Conservation (phyloP, 2,113 vertebrate species). For the Pardalotus punctatus region DNA sequence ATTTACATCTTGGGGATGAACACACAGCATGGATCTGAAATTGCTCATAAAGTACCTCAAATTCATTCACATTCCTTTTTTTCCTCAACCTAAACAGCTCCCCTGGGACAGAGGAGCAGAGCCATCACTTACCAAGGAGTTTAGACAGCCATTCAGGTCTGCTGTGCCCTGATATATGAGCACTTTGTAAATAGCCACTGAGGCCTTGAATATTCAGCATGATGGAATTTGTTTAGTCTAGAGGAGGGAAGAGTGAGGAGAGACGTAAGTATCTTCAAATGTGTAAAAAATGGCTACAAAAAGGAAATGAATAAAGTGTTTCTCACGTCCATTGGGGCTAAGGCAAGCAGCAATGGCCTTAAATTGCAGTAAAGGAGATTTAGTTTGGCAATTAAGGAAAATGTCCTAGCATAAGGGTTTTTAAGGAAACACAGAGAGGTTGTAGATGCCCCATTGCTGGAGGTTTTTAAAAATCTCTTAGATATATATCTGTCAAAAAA, state of each 20-base stretch:
- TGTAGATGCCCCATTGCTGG: accelerated
- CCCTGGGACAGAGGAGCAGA: neutral
- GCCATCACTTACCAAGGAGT: neutral
- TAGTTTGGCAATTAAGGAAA: neutral
- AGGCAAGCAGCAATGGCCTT: neutral
- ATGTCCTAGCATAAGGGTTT: neutral
- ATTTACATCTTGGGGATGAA: neutral
- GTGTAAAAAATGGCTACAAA: neutral
- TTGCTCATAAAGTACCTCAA: neutral
- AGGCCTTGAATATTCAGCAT: neutral
- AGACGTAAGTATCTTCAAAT: neutral
- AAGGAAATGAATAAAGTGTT: neutral
- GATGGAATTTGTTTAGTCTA: constrained; percentile 35
- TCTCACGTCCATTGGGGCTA: neutral
- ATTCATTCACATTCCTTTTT: neutral
- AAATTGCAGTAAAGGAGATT: neutral
- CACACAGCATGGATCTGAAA: neutral
- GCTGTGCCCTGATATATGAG: neutral
- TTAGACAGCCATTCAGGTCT: neutral
- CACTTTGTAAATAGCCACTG: neutral
- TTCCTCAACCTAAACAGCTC: neutral
- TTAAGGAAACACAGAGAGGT: neutral
- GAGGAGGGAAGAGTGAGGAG: neutral
- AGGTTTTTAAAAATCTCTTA: neutral
- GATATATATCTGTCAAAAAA: neutral